phyloP scores from a whole-genome alignment of 2,797 vertebrate species.

The Echiichthys vipera region DNA sequence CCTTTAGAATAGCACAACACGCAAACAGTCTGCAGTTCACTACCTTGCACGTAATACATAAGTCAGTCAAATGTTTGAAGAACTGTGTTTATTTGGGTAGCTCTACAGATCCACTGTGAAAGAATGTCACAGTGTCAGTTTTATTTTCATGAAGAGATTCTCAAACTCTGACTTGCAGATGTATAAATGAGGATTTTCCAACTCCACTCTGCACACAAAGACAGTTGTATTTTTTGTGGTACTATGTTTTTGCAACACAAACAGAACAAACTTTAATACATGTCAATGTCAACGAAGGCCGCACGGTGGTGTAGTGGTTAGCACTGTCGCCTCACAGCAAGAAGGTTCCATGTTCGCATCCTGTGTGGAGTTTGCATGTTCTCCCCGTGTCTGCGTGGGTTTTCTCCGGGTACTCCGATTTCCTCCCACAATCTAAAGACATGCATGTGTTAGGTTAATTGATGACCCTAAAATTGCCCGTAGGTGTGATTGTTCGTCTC shows the following conservation, averaged over 20 bases:
- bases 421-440: too few relatives aligned
- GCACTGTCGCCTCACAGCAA: too few relatives aligned
- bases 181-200: conserved; percentile 3
- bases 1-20: not conserved
- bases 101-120: conserved; percentile 1
- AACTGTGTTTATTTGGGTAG: not conserved
- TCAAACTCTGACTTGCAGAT: conserved; percentile 11
- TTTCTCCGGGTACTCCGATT: too few relatives aligned
- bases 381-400: too few relatives aligned
- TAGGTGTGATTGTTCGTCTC: too few relatives aligned
- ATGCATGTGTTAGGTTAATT: too few relatives aligned
- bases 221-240: conserved; percentile 29
- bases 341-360: too few relatives aligned
- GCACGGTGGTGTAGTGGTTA: too few relatives aligned
- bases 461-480: too few relatives aligned
- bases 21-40: not conserved
- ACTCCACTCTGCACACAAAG: not conserved
- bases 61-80: conserved; percentile 1
- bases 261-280: conserved; percentile 25
- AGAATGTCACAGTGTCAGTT: not conserved
- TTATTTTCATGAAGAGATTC: not conserved
- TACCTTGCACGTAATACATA: not conserved
- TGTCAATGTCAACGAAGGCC: too few relatives aligned
- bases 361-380: too few relatives aligned
- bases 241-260: conserved; percentile 24